Evolutionary conservation across 2,888 invertebrate genomes (phyloP).

Genomic region (Patella ulyssiponensis): DNA sequence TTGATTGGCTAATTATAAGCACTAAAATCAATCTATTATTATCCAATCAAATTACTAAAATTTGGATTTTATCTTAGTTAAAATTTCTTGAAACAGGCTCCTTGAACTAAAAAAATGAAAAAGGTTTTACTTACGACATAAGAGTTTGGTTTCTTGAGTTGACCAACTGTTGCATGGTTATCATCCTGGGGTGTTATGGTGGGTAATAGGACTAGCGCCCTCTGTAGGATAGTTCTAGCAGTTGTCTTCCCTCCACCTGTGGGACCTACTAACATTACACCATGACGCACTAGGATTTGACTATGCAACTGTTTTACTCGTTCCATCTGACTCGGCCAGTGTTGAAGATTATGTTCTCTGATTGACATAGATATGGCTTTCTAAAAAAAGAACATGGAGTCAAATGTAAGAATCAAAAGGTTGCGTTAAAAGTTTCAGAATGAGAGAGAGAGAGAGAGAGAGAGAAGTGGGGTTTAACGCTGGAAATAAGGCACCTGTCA

Average conservation of each 20-base stretch:
- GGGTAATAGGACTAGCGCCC: constrained; percentile 68
- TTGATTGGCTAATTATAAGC: no score
- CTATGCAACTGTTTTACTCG: constrained; percentile 71
- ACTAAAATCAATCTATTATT: no score
- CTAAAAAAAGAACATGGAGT: constrained; percentile 39
- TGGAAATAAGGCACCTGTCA: no score
- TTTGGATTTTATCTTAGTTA: no score
- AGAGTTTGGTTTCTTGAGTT: background rate
- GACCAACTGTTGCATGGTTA: constrained; percentile 1
- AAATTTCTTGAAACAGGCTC: no score
- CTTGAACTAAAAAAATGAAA: no score
- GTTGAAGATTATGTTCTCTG: constrained; percentile 67
- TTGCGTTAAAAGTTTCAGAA: no score
- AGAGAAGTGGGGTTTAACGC: no score
- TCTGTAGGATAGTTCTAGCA: constrained; percentile 69
- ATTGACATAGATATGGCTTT: constrained; percentile 69
- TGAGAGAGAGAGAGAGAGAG: no score
- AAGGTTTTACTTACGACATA: constrained; percentile 12
- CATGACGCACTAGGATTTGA: constrained; percentile 71
- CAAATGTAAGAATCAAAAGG: no score
- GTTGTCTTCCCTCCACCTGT: constrained; percentile 71
- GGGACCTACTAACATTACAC: constrained; percentile 72
- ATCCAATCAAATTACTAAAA: no score
- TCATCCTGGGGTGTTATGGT: constrained; percentile 56
- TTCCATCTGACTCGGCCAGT: constrained; percentile 70